These are phyloP conservation scores for Conchocele bisecta DNA, from an alignment of 2,888 invertebrate species.

Conservation along the genomic window DNA sequence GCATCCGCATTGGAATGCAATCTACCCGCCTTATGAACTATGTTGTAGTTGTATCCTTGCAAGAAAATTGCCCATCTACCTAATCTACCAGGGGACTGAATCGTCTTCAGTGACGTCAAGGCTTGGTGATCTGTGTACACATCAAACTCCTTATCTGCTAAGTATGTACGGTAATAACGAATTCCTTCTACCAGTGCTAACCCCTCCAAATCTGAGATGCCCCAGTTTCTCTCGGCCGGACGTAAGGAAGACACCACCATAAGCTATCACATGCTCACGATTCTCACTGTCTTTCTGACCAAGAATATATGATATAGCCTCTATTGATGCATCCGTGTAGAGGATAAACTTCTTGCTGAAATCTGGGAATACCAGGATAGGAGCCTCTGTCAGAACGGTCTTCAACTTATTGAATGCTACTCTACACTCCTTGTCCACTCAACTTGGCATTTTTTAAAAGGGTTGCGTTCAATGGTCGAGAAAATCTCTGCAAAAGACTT, in stretches of 20 bases:
- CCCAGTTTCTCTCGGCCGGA: slow-evolving; percentile 48
- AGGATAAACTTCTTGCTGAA: slow-evolving; percentile 41
- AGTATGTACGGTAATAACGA: slow-evolving; percentile 36
- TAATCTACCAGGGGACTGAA: slow-evolving; percentile 33
- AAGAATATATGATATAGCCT: slow-evolving; percentile 38
- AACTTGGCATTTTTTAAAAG: slow-evolving; percentile 37
- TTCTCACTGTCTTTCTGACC: slow-evolving; percentile 36
- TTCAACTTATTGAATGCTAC: slow-evolving; percentile 31
- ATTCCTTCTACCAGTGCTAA: slow-evolving; percentile 58
- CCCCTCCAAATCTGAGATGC: slow-evolving; percentile 52
- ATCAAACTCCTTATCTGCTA: slow-evolving; percentile 38
- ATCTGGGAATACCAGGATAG: slow-evolving; percentile 47
- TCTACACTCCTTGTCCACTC: slow-evolving; percentile 26
- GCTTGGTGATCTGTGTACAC: slow-evolving; percentile 50
- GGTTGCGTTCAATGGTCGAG: slow-evolving; percentile 38
- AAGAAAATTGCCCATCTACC: slow-evolving; percentile 51
- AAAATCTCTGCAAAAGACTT: slow-evolving; percentile 43
- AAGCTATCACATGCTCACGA: slow-evolving; percentile 33
- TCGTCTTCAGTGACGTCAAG: slow-evolving; percentile 23
- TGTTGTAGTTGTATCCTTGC: slow-evolving; percentile 37
- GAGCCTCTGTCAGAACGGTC: slow-evolving; percentile 13
- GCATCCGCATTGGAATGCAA: background rate
- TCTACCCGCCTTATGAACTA: slow-evolving; percentile 36
- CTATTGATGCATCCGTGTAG: slow-evolving; percentile 42
- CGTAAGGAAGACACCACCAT: slow-evolving; percentile 51